These are phyloP conservation scores for Gasterosteus nipponicus DNA, from an alignment of 2,113 vertebrate genomes.

Conservation along the genomic window DNA sequence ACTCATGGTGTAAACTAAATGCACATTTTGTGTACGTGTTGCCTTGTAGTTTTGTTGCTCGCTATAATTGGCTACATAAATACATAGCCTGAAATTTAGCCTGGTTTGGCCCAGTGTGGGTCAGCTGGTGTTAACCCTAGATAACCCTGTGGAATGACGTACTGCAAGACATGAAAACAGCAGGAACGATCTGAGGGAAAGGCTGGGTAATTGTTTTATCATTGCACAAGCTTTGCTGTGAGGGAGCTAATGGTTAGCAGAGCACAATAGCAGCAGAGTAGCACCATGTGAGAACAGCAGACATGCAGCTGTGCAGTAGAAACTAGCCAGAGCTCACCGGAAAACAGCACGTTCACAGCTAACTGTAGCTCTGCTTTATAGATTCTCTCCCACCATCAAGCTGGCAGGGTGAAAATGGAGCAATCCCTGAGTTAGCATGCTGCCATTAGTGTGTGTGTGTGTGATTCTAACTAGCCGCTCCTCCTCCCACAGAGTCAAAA, in stretches of 20 bases:
- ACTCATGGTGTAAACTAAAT: not conserved
- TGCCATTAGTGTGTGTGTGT: conserved; percentile 12
- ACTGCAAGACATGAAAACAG: conserved; percentile 18
- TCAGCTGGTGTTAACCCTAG: conserved; percentile 14
- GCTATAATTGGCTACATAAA: not conserved
- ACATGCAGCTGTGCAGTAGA: not conserved
- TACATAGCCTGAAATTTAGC: not conserved
- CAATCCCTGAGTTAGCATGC: not conserved
- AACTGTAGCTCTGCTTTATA: no score
- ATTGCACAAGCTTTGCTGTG: conserved; percentile 7
- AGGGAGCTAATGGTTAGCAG: conserved; percentile 19
- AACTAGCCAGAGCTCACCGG: no score
- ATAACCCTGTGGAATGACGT: conserved; percentile 25
- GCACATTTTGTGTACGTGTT: not conserved
- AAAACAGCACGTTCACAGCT: not conserved
- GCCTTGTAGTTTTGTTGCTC: not conserved
- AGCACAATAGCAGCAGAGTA: not conserved
- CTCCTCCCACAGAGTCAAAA: conserved; percentile 81
- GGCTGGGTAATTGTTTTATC: not conserved
- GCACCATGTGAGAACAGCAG: conserved; percentile 1
- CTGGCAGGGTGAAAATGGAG: not conserved
- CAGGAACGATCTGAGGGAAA: not conserved
- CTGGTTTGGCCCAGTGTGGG: not conserved
- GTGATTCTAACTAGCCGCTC: conserved; percentile 16
- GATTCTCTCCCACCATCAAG: not conserved